Evolutionary conservation across 2,888 invertebrate species (phyloP).

Genomic region (Atethmia centrago): DNA sequence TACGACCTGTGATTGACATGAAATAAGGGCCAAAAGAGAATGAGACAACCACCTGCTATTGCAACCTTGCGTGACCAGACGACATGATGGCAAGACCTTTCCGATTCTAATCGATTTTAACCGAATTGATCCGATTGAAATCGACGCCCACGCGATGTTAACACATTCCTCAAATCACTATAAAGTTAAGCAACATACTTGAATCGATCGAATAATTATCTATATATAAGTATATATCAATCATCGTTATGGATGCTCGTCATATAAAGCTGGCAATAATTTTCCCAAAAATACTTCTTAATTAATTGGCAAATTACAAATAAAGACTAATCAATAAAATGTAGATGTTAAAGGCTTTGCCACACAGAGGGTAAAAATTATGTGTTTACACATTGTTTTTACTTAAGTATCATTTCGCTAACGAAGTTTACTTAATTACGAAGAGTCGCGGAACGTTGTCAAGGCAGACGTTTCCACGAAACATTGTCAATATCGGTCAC

Average conservation of each 20-base stretch:
- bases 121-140: constrained; percentile 34
- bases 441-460: constrained; percentile 17
- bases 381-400: too few species aligned
- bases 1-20: not conserved
- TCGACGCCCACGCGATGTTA: constrained; percentile 29
- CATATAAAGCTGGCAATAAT: not conserved
- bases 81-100: constrained; percentile 10
- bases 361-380: too few species aligned
- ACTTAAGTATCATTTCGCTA: too few species aligned
- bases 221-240: constrained; percentile 22
- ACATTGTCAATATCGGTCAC: constrained; percentile 69
- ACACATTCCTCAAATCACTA: constrained; percentile 30
- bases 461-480: constrained; percentile 18
- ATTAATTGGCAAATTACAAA: not conserved
- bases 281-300: not conserved
- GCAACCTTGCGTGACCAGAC: constrained; percentile 35
- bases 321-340: not conserved
- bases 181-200: constrained; percentile 25
- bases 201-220: constrained; percentile 18
- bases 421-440: not conserved
- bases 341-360: not conserved
- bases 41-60: constrained; percentile 2
- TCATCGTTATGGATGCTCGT: not conserved
- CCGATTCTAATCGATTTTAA: constrained; percentile 33
- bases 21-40: not conserved